Evolutionary conservation across 2,888 invertebrate genomes (phyloP).

Genomic region (Tenthredo scrophulariae): DNA sequence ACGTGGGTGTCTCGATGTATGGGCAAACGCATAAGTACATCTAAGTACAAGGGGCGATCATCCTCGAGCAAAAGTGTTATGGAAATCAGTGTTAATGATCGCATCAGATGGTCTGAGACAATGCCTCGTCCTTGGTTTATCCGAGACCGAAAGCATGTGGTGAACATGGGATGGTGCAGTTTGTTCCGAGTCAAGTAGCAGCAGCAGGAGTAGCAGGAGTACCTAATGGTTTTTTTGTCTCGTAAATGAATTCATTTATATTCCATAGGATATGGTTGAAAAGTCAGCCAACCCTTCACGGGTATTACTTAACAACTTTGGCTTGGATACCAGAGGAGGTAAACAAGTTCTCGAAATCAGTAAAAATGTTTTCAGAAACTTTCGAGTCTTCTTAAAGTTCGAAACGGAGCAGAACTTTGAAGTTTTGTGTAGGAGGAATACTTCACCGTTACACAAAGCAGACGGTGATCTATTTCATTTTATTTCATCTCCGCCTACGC

Average conservation of each 20-base stretch:
- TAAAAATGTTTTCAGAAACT: not conserved
- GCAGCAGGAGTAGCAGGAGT: too few relatives aligned
- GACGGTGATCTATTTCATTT: not conserved
- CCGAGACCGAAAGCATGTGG: slow-evolving; percentile 27
- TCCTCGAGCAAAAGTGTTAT: slow-evolving; percentile 29
- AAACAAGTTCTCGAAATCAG: slow-evolving; percentile 4
- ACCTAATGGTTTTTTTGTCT: not conserved
- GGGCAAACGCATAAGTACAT: not conserved
- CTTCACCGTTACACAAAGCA: not conserved
- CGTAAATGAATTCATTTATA: slow-evolving; percentile 3
- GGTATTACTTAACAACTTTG: not conserved
- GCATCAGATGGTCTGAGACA: slow-evolving; percentile 45
- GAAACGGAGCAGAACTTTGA: not conserved
- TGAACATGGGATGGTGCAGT: not conserved
- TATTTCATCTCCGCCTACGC: not conserved
- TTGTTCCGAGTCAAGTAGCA: not conserved
- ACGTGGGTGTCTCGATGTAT: not conserved
- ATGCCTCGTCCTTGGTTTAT: slow-evolving; percentile 44
- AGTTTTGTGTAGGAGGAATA: not conserved
- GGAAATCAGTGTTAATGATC: slow-evolving; percentile 49
- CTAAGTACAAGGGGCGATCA: not conserved
- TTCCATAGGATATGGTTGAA: not conserved
- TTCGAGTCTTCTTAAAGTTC: not conserved
- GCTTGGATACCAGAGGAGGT: not conserved
- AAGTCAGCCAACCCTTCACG: not conserved